These are phyloP conservation scores for Xiphophorus birchmanni DNA, from an alignment of 2,797 vertebrate species.

Conservation along the genomic window DNA sequence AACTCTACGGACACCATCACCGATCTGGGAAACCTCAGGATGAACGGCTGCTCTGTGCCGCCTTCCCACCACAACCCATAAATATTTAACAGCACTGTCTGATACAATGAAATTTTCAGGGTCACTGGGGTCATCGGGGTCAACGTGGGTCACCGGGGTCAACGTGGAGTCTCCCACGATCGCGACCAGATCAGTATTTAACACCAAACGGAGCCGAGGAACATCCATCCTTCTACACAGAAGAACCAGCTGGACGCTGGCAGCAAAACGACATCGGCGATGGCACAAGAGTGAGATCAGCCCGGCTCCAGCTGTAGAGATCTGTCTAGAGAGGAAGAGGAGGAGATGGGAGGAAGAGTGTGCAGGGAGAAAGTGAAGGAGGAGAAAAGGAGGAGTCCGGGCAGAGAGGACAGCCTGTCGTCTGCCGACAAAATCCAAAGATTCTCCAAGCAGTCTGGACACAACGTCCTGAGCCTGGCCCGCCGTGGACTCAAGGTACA, in stretches of 20 bases:
- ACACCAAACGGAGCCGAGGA: not conserved
- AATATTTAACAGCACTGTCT: no score
- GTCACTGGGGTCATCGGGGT: no score
- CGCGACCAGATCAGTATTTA: no score
- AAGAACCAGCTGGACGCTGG: no score
- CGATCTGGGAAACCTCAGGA: no score
- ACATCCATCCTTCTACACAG: not conserved
- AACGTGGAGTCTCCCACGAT: no score
- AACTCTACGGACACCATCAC: no score
- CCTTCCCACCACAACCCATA: no score
- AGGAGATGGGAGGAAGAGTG: conserved; percentile 43
- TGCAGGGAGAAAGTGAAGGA: conserved; percentile 50
- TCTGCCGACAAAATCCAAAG: conserved; percentile 71
- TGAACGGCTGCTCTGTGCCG: no score
- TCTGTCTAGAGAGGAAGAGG: not conserved
- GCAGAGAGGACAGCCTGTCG: conserved; percentile 78
- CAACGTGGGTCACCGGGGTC: no score
- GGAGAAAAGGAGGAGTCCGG: conserved; percentile 66
- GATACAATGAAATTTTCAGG: no score
- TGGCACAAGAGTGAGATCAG: not conserved
- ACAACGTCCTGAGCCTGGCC: conserved; percentile 85
- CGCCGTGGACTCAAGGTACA: conserved; percentile 83
- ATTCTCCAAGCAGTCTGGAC: conserved; percentile 78
- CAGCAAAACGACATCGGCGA: not conserved
- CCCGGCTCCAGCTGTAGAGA: not conserved